phyloP scores from a whole-genome alignment of 2,113 vertebrate species.

The Uropsilus gracilis region DNA sequence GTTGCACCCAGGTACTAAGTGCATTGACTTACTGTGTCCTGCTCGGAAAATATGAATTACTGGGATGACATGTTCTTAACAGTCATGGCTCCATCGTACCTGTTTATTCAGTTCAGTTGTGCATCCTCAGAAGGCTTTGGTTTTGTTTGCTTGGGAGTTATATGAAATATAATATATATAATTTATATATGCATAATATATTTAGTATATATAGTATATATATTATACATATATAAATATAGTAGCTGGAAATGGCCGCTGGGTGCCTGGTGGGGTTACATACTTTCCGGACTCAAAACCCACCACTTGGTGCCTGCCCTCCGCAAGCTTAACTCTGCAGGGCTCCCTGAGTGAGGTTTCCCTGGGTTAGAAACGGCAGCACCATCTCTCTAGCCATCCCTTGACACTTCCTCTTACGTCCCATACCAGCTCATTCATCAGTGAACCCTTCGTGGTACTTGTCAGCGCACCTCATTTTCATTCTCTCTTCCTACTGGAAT shows the following conservation, averaged over 20 bases:
- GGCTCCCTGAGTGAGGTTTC: no score
- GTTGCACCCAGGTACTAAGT: no score
- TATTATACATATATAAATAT: no score
- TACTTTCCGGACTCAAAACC: rapidly evolving
- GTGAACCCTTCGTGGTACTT: background rate
- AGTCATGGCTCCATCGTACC: background rate
- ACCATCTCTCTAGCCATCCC: background rate
- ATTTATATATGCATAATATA: no score
- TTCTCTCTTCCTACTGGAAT: background rate
- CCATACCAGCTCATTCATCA: background rate
- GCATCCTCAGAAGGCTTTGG: background rate
- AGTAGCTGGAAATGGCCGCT: background rate
- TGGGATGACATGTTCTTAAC: background rate
- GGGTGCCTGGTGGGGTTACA: background rate
- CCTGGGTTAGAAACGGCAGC: background rate
- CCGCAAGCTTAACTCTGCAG: no score
- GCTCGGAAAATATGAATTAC: background rate
- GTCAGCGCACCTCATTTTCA: background rate
- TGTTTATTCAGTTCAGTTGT: background rate
- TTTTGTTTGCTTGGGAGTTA: background rate
- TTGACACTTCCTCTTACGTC: background rate
- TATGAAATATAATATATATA: no score
- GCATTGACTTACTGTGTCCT: background rate
- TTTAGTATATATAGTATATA: no score
- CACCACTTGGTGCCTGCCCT: rapidly evolving